These are phyloP conservation scores for Illadopsis cleaveri DNA, from an alignment of 2,113 vertebrate genomes.

Conservation along the genomic window DNA sequence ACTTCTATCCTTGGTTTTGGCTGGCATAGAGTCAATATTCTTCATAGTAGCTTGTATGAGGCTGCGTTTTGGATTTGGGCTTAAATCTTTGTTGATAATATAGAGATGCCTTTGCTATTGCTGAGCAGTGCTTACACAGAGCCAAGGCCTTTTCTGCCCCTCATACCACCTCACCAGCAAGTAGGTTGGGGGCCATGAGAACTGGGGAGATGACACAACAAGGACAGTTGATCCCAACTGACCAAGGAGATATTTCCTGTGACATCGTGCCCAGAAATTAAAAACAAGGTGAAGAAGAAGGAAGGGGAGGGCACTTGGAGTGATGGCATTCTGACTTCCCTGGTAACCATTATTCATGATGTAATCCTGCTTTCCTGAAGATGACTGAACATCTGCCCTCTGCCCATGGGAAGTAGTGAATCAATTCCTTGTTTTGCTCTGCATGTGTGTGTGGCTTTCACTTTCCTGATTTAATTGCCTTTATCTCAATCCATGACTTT, in stretches of 20 bases:
- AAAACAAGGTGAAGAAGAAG: neutral
- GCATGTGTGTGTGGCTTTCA: neutral
- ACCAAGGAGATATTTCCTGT: neutral
- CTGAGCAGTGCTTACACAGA: neutral
- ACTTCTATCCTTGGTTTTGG: neutral
- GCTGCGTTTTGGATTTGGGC: neutral
- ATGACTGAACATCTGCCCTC: neutral
- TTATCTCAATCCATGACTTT: neutral
- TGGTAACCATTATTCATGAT: neutral
- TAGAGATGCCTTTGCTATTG: neutral
- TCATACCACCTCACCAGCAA: neutral
- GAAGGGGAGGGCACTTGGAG: neutral
- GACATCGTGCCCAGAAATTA: neutral
- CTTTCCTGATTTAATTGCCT: neutral
- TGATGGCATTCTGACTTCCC: neutral
- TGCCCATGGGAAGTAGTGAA: neutral
- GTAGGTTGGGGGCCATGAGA: neutral
- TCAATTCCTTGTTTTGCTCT: neutral
- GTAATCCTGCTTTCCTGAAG: neutral
- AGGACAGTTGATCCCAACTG: neutral
- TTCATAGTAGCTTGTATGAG: neutral
- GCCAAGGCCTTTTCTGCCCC: neutral
- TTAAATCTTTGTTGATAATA: neutral
- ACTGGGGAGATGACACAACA: neutral
- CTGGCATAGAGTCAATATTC: neutral